A percentile compares a stretch with the other conserved stretches of the same genome.
Conservation (phyloP, 1,140 invertebrate species). For the Harlomillsia oculata region DNA sequence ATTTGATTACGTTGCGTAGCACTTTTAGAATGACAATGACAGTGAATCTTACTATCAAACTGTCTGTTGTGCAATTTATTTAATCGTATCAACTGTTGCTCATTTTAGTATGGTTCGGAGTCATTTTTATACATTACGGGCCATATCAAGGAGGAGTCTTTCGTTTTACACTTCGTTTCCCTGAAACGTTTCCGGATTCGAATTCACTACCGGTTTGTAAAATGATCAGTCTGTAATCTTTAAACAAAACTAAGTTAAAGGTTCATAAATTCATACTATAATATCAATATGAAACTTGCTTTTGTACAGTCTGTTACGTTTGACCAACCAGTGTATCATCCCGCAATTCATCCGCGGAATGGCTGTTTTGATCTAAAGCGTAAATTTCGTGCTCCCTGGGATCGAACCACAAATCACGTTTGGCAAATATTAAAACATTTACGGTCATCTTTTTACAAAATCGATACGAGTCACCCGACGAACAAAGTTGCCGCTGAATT, state of each 20-base stretch:
- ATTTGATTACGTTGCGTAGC: neutral
- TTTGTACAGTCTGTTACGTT: slow-evolving; percentile 64
- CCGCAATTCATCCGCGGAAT: slow-evolving; percentile 57
- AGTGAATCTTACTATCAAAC: neutral
- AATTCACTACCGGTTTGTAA: slow-evolving; percentile 50
- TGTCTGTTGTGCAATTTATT: slow-evolving; percentile 12
- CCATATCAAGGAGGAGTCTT: slow-evolving; percentile 80
- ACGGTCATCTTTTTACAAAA: slow-evolving; percentile 67
- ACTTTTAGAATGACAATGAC: neutral
- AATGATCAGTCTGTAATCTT: neutral
- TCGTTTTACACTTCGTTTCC: slow-evolving; percentile 72
- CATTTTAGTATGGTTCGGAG: slow-evolving; percentile 78
- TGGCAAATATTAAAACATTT: slow-evolving; percentile 84
- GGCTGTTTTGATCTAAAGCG: slow-evolving; percentile 63
- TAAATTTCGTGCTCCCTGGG: slow-evolving; percentile 75
- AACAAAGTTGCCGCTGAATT: slow-evolving; percentile 67
- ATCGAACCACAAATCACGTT: slow-evolving; percentile 65
- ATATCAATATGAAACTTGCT: slow-evolving; percentile 19
- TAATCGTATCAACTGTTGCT: slow-evolving; percentile 9
- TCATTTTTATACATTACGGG: slow-evolving; percentile 79
- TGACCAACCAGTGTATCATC: slow-evolving; percentile 77
- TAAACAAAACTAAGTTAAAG: slow-evolving; percentile 23
- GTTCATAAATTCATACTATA: too few relatives aligned
- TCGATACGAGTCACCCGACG: slow-evolving; percentile 55
- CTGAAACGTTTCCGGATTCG: slow-evolving; percentile 77